These are phyloP conservation scores for Lophura nycthemera DNA, from an alignment of 2,113 vertebrate genomes.

Conservation along the genomic window DNA sequence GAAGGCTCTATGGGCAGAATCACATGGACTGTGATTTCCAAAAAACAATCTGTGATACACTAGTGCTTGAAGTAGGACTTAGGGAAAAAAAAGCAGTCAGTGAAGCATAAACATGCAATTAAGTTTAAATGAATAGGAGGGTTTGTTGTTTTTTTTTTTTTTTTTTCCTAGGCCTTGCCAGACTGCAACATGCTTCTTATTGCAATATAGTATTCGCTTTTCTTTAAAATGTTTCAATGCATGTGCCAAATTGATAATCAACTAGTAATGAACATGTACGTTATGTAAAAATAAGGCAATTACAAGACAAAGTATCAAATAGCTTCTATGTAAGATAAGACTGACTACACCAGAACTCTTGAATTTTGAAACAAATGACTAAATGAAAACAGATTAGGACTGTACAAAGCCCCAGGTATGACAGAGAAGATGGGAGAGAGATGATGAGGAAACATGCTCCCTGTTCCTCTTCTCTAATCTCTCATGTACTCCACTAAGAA, in stretches of 20 bases:
- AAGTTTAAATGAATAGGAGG: constrained; percentile 63
- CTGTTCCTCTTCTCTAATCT: background rate
- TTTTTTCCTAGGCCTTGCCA: background rate
- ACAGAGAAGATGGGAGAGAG: background rate
- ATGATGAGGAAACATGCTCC: background rate
- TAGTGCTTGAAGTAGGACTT: constrained; percentile 55
- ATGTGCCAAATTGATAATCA: background rate
- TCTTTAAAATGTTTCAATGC: background rate
- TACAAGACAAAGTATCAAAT: background rate
- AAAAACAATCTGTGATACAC: constrained; percentile 59
- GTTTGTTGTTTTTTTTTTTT: background rate
- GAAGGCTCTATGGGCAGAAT: constrained; percentile 54
- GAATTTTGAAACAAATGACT: background rate
- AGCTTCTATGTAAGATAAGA: background rate
- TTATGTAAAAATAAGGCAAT: background rate
- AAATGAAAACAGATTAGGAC: background rate
- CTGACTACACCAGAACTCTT: background rate
- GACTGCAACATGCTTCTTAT: background rate
- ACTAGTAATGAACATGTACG: background rate
- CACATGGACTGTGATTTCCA: constrained; percentile 54
- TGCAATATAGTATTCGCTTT: background rate
- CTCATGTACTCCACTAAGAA: background rate
- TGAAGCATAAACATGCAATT: constrained; percentile 49
- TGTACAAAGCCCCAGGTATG: background rate
- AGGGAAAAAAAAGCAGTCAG: constrained; percentile 42